Percentiles rank a stretch among this genome's conserved stretches.
These are phyloP conservation scores for Platerodrilus igneus DNA, from an alignment of 2,888 invertebrate species.

Conservation along the genomic window DNA sequence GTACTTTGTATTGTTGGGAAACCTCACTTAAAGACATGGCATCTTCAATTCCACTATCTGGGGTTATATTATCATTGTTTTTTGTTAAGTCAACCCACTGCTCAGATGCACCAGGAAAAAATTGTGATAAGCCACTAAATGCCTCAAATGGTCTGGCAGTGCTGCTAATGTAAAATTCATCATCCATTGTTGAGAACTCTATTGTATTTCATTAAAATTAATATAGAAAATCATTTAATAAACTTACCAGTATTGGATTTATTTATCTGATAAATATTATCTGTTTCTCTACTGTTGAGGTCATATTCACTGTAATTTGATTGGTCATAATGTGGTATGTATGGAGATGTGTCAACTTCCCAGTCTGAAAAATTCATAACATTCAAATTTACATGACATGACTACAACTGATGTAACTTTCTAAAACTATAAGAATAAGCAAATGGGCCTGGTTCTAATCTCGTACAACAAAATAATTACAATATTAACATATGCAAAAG, in stretches of 20 bases:
- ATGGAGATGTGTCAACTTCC: conserved; percentile 44
- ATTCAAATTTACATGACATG: neutral
- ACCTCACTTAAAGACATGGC: conserved; percentile 50
- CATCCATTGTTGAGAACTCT: conserved; percentile 53
- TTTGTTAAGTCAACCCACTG: conserved; percentile 39
- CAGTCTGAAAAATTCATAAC: conserved; percentile 42
- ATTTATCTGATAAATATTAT: too few species aligned
- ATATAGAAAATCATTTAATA: too few species aligned
- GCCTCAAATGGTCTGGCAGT: conserved; percentile 68
- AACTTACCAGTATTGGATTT: neutral
- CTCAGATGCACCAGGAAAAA: conserved; percentile 59
- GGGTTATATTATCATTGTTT: conserved; percentile 51
- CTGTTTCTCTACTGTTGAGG: too few species aligned
- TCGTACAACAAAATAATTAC: too few species aligned
- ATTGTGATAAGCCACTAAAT: conserved; percentile 58
- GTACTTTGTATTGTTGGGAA: conserved; percentile 27
- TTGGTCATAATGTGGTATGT: conserved; percentile 30
- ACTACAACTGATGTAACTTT: too few species aligned
- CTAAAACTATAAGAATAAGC: too few species aligned
- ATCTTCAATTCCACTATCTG: conserved; percentile 61
- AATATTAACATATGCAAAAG: too few species aligned
- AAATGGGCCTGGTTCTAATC: too few species aligned
- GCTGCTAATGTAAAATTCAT: conserved; percentile 71
- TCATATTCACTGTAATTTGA: too few species aligned
- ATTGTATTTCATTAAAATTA: too few species aligned